phyloP scores from a whole-genome alignment of 2,113 vertebrate genomes.

The Nestor notabilis region DNA sequence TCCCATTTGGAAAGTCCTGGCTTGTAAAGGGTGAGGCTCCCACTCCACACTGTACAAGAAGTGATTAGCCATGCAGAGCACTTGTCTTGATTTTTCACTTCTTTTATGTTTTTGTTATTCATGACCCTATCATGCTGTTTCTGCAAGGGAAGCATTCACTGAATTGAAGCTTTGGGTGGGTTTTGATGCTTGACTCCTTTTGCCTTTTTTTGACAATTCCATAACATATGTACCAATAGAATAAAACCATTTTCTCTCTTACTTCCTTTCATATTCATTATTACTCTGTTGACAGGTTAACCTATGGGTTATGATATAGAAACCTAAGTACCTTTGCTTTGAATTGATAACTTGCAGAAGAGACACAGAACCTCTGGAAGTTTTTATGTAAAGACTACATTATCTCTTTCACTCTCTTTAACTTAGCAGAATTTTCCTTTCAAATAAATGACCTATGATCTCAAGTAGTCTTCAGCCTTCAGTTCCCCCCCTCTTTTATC shows the following conservation, averaged over 20 bases:
- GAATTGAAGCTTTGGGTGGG: not conserved
- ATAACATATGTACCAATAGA: not conserved
- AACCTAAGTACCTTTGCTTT: not conserved
- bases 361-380: not conserved
- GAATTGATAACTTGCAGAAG: not conserved
- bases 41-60: rapidly evolving
- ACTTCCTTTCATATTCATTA: not conserved
- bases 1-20: not conserved
- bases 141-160: not conserved
- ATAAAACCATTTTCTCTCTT: not conserved
- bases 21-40: not conserved
- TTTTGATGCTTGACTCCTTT: not conserved
- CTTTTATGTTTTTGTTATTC: not conserved
- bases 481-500: not conserved
- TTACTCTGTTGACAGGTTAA: not conserved
- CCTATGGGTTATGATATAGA: not conserved
- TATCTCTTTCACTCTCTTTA: not conserved
- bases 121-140: not conserved
- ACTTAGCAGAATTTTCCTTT: not conserved
- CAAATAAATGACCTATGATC: not conserved
- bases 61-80: not conserved
- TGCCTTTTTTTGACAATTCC: not conserved
- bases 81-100: not conserved
- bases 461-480: not conserved
- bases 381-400: not conserved